Evolutionary conservation across 1,140 invertebrate species (phyloP), one percentile per base, ranked within the genome.

Genomic region (Acyrthosiphon pisum): DNA sequence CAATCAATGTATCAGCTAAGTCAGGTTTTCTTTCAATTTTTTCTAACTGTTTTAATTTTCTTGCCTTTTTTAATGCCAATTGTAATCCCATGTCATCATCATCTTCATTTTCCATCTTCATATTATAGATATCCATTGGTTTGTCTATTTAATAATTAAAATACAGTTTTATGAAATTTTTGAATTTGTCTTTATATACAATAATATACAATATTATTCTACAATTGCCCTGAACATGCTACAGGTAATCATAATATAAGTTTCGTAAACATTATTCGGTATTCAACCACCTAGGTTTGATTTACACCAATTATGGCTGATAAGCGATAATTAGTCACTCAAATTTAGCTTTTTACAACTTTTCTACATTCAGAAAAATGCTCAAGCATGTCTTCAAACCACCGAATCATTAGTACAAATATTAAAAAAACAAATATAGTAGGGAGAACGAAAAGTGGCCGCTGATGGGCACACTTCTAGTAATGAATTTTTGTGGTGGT

Each of bases 81-180:
- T 98, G 97, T 84, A 98, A 95, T 94, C 98, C 97, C 86, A 97
- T 95, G 94, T 98, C 97, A 93, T 98, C 97, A 94, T 99, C 98
- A 93, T 96, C 96, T 94, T 98, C 97, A 37, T 97, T 94, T 94
- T 96, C 96, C 6, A 97, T 95, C 90, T 93, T 94, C 23, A 90
- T 90, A 30, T 35, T 68, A 93, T 76, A 50, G 22, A 14, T 9
- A 90, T 90, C 50, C 30, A 37, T 81, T 86, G 35, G 18, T 0
- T 50, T 18, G 20, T 41, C 91, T 93, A 84, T 44, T 90, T 30
- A 83, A 83, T 76, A 76, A 18, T 76, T n/a, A n/a, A 76, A 76
- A 76, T 76, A 14, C 9, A 76, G 4, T 35, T 76, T 76, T 76
- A 76, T 0, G 6, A 76, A 0, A n/a, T 76, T 76, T n/a, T 18